Evolutionary conservation across 2,113 vertebrate genomes (phyloP), one percentile per base, ranked within the genome.

Genomic region (Lota lota): DNA sequence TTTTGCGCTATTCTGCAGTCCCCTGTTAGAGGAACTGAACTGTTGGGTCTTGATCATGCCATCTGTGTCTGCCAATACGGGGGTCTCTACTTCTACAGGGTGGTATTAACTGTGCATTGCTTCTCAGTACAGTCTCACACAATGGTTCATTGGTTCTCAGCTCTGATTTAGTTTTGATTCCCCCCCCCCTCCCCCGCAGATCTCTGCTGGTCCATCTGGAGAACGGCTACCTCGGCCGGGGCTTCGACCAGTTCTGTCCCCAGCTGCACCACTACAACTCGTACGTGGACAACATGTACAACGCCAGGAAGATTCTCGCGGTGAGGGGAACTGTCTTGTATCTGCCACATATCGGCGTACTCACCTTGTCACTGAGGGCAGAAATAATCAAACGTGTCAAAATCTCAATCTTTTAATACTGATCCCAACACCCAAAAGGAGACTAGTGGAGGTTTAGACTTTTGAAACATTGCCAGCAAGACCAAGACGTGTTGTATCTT

Each of bases 191-290:
- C 8, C 70, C 65, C 50, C 65, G 2, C 63, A 87, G 84, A 85
- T 85, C 85, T 74, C 87, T 94, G 76, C 87, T 92, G 80, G 79
- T 87, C 75, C 89, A 91, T 80, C 83, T 95, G 90, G 92, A 92
- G 88, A 89, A 93, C 57, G 92, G 87, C 56, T 90, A 91, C 78
- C 79, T 88, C 56, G 91, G 91, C 19, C 57, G 64, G 59, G 87
- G 85, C 63, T 93, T 93, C 70, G 92, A 93, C 76, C 88, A 91
- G 78, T 93, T 94, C 65, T 93, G 85, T 85, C 83, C 80, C 85
- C 90, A 93, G 72, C 89, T 94, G 72, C 89, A 92, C 79, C 89
- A 88, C 87, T 93, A 95, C 88, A 89, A 74, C 57, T 85, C 74
- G 15, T 92, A 89, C 0, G 28, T 79, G 83, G 94, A 95, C 91